phyloP scores from a whole-genome alignment of 2,113 vertebrate species.

The Limanda limanda region DNA sequence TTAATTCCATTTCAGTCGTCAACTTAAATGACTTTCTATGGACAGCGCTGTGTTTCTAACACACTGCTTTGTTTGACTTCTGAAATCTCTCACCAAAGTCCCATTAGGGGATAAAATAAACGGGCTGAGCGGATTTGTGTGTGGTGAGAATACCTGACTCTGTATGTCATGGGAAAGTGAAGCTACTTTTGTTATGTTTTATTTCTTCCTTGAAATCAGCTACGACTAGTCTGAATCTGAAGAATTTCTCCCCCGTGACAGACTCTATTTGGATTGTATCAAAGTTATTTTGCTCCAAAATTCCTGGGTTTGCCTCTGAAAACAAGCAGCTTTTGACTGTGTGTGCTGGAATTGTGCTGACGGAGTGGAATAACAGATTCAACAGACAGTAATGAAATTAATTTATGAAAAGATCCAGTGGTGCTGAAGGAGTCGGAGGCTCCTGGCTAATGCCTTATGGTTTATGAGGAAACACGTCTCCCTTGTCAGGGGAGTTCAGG shows the following conservation, averaged over 20 bases:
- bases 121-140: constrained; percentile 24
- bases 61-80: background rate
- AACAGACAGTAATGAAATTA: constrained; percentile 29
- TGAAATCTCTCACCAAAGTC: background rate
- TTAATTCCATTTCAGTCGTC: background rate
- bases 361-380: constrained; percentile 18
- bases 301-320: constrained; percentile 13
- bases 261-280: constrained; percentile 43
- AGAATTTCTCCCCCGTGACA: constrained; percentile 41
- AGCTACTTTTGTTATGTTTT: constrained; percentile 33
- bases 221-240: constrained; percentile 14
- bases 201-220: constrained; percentile 40
- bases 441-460: constrained; percentile 58
- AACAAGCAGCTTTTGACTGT: constrained; percentile 18
- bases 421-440: constrained; percentile 27
- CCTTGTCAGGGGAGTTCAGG: constrained; percentile 54
- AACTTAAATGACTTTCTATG: background rate
- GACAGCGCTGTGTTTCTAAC: background rate
- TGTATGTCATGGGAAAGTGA: constrained; percentile 57
- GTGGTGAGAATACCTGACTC: constrained; percentile 49
- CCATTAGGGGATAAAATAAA: constrained; percentile 19
- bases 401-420: constrained; percentile 29
- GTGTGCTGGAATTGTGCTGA: background rate
- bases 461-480: constrained; percentile 50
- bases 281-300: constrained; percentile 16